Evolutionary conservation across 2,113 vertebrate species (phyloP).

Genomic region (Oxygymnocypris stewartii): DNA sequence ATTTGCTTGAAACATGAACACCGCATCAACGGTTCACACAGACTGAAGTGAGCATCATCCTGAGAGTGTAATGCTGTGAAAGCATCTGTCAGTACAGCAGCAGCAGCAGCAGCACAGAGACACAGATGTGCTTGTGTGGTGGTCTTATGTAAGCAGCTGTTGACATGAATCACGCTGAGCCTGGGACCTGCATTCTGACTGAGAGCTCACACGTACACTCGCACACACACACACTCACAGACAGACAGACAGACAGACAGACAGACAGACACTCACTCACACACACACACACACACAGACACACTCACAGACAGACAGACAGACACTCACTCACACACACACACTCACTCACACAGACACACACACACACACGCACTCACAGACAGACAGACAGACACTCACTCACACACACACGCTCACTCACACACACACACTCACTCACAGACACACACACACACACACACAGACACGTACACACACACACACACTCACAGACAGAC

Average conservation of each 20-base stretch:
- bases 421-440: too few species aligned
- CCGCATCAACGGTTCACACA: not conserved
- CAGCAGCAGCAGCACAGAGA: not conserved
- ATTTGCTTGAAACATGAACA: not conserved
- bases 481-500: too few species aligned
- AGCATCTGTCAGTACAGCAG: not conserved
- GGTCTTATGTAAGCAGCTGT: slow-evolving; percentile 36
- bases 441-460: too few species aligned
- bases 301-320: too few species aligned
- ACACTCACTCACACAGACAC: too few species aligned
- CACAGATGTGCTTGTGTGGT: slow-evolving; percentile 8
- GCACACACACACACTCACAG: slow-evolving; percentile 14
- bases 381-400: too few species aligned
- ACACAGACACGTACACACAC: too few species aligned
- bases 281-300: too few species aligned
- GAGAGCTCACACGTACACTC: slow-evolving; percentile 29
- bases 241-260: not conserved
- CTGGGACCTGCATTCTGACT: slow-evolving; percentile 26
- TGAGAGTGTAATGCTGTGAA: not conserved
- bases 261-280: too few species aligned
- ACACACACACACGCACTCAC: too few species aligned
- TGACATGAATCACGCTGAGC: slow-evolving; percentile 11
- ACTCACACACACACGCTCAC: too few species aligned
- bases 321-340: too few species aligned
- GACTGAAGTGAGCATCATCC: not conserved